Percentiles rank a stretch among this genome's conserved stretches.
Conservation (phyloP, 2,113 vertebrate species). For the Phocoena sinus region DNA sequence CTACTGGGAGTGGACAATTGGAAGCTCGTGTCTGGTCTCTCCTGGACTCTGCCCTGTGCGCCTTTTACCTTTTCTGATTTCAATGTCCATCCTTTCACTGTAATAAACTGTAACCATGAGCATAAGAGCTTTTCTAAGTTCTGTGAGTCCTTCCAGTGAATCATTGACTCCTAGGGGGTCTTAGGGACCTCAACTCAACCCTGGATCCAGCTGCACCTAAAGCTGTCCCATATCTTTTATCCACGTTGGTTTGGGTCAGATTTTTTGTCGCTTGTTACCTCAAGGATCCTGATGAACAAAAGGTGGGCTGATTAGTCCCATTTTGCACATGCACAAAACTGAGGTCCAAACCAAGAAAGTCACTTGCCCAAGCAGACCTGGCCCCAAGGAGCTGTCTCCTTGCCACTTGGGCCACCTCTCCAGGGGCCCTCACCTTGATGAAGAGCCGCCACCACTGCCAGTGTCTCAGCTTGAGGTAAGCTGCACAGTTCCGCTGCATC, state of each 20-base stretch:
- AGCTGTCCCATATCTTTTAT: background rate
- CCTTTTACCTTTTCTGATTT: background rate
- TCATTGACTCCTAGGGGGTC: background rate
- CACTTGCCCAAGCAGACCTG: background rate
- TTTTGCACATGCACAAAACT: background rate
- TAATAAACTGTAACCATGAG: background rate
- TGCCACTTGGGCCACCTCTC: background rate
- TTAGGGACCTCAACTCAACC: background rate
- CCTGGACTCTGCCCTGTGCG: background rate
- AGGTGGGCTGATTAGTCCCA: background rate
- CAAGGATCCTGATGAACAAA: background rate
- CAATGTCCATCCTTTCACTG: background rate
- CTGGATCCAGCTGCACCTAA: background rate
- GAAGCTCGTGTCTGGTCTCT: background rate
- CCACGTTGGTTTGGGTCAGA: background rate
- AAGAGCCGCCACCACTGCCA: constrained; percentile 97
- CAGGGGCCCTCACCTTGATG: constrained; percentile 83
- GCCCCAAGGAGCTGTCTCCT: background rate
- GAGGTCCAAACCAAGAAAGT: background rate
- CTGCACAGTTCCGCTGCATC: constrained; percentile 93
- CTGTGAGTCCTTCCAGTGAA: background rate
- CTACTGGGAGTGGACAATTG: background rate
- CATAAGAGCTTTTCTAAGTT: background rate
- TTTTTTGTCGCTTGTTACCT: background rate
- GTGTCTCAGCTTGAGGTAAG: constrained; percentile 93